Evolutionary conservation across 2,113 vertebrate species (phyloP), one percentile per base, ranked within the genome.

Genomic region (Pyxicephalus adspersus): DNA sequence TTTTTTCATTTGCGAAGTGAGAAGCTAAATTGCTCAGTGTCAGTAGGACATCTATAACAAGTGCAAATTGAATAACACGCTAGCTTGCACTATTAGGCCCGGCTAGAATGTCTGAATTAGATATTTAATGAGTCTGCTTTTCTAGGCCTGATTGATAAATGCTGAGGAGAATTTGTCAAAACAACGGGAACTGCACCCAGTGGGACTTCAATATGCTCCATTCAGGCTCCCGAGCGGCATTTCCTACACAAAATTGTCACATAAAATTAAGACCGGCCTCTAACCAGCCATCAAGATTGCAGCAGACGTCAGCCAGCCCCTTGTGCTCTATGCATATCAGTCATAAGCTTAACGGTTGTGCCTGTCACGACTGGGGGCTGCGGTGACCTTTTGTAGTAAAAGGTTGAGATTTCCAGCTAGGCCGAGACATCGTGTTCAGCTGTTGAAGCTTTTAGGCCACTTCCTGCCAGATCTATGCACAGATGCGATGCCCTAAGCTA

Each of bases 401-500:
- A 88, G 88, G 92, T 91, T 93, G 91, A 90, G 89, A 90, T 93
- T 93, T 91, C 88, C 86, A 88, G 84, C 86, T 89, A 86, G 83
- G 88, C 89, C 84, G 90, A 94, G 93, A 95, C 93, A 92, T 93
- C 92, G 88, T n/a, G 91, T 95, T 97, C 95, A 96, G 96, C 96
- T 96, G 96, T 92, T 94, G 89, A 91, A 94, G 94, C 94, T 97
- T 96, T 96, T 94, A 97, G 93, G 90, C 94, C 93, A 91, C 95
- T 95, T 95, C 94, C 93, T 95, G 92, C 93, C 94, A 93, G 92
- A 95, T 94, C 90, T 87, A 91, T 90, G 94, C 94, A 96, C 96
- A 98, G 96, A 97, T 98, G 97, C 94, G 95, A 90, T 91, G 97
- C 96, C 97, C 94, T 96, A 93, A 98, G 95, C 95, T 94, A 98